Conservation (phyloP, 92 coral and sea anemone species). For the Porites evermanni region DNA sequence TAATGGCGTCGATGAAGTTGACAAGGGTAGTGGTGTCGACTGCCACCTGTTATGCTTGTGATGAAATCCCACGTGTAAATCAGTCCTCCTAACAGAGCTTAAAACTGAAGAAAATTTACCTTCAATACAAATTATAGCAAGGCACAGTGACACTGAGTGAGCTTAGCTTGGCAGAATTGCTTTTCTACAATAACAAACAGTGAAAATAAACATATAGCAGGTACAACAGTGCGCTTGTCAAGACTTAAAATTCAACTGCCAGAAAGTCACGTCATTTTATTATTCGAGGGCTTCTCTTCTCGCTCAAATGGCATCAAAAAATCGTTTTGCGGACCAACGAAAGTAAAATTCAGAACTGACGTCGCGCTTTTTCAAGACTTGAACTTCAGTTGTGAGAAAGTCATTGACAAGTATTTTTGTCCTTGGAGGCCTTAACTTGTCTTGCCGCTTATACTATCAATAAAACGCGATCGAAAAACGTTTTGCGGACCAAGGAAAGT, state of each 20-base stretch:
- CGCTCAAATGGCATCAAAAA: too few species aligned
- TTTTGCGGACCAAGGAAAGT: background rate
- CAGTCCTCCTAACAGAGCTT: constrained; percentile 14
- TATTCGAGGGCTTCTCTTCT: too few species aligned
- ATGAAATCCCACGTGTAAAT: constrained; percentile 27
- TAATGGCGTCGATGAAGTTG: too few species aligned
- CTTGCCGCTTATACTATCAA: background rate
- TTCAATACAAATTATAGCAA: background rate
- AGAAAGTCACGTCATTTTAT: too few species aligned
- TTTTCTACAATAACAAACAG: background rate
- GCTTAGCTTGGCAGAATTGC: background rate
- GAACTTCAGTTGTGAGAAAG: too few species aligned
- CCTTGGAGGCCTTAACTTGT: background rate
- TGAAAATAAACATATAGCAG: background rate
- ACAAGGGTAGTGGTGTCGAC: background rate
- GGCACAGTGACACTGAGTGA: background rate
- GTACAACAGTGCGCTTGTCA: background rate
- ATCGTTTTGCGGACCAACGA: too few species aligned
- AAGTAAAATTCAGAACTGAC: too few species aligned
- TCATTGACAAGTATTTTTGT: background rate
- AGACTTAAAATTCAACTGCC: background rate
- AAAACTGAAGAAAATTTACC: background rate
- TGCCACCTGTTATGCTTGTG: constrained; percentile 18
- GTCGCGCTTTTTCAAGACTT: too few species aligned
- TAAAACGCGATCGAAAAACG: background rate